Percentiles rank a stretch among this genome's conserved stretches.
Evolutionary conservation across 2,888 invertebrate genomes (phyloP).

Genomic region (Heliconius cydno): DNA sequence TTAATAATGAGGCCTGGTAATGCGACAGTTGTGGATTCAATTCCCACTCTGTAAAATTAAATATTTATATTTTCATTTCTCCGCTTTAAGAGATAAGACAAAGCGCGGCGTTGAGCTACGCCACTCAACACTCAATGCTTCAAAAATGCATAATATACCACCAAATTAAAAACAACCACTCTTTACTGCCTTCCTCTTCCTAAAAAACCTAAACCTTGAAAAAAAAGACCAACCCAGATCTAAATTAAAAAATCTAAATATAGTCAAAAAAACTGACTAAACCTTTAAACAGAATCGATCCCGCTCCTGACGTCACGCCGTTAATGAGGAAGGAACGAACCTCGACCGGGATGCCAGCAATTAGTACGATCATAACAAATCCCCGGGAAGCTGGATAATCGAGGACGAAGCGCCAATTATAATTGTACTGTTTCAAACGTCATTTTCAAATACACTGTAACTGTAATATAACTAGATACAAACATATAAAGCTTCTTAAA

Average conservation of each 20-base stretch:
- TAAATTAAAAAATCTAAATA: neutral
- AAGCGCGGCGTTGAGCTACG: too few relatives aligned
- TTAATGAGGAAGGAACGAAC: conserved; percentile 82
- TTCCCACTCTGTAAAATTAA: too few relatives aligned
- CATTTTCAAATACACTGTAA: neutral
- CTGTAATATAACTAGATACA: neutral
- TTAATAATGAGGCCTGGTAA: too few relatives aligned
- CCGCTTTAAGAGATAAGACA: too few relatives aligned
- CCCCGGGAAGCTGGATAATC: conserved; percentile 59
- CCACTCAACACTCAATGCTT: too few relatives aligned
- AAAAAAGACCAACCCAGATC: neutral
- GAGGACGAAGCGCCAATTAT: conserved; percentile 59
- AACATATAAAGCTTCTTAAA: neutral
- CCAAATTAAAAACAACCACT: too few relatives aligned
- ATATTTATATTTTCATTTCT: too few relatives aligned
- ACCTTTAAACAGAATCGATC: conserved; percentile 34
- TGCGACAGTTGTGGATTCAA: too few relatives aligned
- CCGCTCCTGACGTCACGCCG: conserved; percentile 53
- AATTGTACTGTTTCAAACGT: conserved; percentile 24
- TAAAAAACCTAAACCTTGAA: neutral
- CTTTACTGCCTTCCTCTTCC: too few relatives aligned
- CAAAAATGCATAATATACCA: too few relatives aligned
- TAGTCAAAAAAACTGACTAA: conserved; percentile 6
- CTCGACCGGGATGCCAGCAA: conserved; percentile 79
- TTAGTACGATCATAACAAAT: conserved; percentile 82